Conservation (phyloP, 2,888 invertebrate genomes). For the Holacanthella duospinosa region DNA sequence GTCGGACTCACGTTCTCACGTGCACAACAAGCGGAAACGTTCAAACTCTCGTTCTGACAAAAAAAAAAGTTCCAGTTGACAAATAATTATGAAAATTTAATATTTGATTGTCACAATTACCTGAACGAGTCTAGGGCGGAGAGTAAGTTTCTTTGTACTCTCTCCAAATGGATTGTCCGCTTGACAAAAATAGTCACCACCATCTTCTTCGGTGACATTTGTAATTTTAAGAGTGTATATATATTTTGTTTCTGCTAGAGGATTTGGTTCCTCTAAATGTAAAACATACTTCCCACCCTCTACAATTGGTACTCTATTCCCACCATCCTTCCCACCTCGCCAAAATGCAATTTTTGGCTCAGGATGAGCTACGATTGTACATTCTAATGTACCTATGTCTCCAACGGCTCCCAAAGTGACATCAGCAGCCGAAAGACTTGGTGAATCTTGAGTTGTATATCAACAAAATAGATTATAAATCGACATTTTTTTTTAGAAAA, state of each 20-base stretch:
- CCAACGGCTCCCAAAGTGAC: conserved; percentile 67
- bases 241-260: conserved; percentile 53
- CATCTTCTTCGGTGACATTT: conserved; percentile 58
- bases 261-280: conserved; percentile 1
- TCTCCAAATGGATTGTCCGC: conserved; percentile 70
- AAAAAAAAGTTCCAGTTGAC: not conserved
- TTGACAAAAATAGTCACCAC: conserved; percentile 72
- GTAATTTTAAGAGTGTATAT: conserved; percentile 64
- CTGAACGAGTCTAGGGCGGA: conserved; percentile 29
- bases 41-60: conserved; percentile 50
- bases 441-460: conserved; percentile 52
- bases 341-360: conserved; percentile 71
- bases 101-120: conserved; percentile 11
- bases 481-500: not conserved
- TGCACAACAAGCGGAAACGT: conserved; percentile 70
- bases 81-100: not conserved
- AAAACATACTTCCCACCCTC: conserved; percentile 8
- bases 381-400: conserved; percentile 64
- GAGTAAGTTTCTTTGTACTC: conserved; percentile 33
- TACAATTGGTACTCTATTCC: not conserved
- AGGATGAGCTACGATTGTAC: conserved; percentile 65
- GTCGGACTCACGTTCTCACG: conserved; percentile 63
- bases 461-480: not conserved
- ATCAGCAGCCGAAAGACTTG: conserved; percentile 63
- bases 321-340: conserved; percentile 58